A percentile compares a stretch with the other conserved stretches of the same genome.
phyloP scores from a whole-genome alignment of 2,113 vertebrate genomes.

The Halcyon senegalensis region DNA sequence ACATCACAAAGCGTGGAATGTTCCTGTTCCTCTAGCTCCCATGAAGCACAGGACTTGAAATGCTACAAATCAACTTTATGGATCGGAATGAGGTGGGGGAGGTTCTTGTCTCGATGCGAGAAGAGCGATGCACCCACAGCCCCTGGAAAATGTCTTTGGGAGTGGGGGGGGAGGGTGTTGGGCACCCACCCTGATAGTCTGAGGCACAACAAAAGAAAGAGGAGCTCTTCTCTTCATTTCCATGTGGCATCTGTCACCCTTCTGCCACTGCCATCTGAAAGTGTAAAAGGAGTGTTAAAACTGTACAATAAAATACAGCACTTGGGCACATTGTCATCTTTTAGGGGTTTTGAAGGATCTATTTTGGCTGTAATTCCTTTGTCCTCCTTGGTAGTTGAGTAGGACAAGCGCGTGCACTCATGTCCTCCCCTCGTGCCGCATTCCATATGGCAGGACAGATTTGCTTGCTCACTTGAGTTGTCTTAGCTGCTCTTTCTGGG shows the following conservation, averaged over 20 bases:
- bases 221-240: neutral
- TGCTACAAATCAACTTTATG: neutral
- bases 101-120: neutral
- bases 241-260: neutral
- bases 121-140: neutral
- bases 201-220: neutral
- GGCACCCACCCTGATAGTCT: too few species aligned
- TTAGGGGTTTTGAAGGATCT: neutral
- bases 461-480: slow-evolving; percentile 10
- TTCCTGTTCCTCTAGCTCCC: neutral
- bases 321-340: neutral
- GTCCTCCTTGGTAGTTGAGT: neutral
- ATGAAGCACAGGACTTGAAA: neutral
- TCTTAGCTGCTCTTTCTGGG: neutral
- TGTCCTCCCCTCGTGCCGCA: rapidly evolving
- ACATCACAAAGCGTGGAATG: neutral
- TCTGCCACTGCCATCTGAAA: neutral
- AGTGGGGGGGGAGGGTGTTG: neutral
- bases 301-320: neutral
- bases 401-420: neutral
- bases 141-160: neutral
- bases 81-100: neutral
- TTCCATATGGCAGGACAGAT: neutral
- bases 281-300: neutral
- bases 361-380: neutral